Percentiles rank a stretch among this genome's conserved stretches.
phyloP scores from a whole-genome alignment of 2,888 invertebrate genomes.

The Diaprepes abbreviatus region DNA sequence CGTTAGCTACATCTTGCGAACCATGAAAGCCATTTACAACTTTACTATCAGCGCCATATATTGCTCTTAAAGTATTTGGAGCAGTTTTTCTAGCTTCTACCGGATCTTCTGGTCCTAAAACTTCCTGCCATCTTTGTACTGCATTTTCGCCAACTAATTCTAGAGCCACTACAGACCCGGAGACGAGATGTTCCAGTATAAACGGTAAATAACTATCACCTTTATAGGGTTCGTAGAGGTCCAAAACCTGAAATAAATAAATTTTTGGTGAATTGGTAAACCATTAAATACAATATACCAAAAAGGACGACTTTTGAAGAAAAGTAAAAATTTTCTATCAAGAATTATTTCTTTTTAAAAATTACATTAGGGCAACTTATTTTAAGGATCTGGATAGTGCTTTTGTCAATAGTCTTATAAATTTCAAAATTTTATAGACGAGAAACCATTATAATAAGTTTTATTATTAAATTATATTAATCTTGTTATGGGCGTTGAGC shows the following conservation, averaged over 20 bases:
- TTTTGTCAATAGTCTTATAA: too few species aligned
- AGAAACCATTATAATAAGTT: too few species aligned
- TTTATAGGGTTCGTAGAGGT: slow-evolving; percentile 63
- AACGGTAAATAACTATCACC: slow-evolving; percentile 76
- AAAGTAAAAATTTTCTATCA: too few species aligned
- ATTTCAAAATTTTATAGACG: too few species aligned
- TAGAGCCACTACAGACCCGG: slow-evolving; percentile 78
- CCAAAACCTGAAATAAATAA: slow-evolving; percentile 35
- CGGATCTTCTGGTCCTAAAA: slow-evolving; percentile 77
- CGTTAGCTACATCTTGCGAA: slow-evolving; percentile 72
- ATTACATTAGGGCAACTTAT: too few species aligned
- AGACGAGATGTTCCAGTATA: slow-evolving; percentile 75
- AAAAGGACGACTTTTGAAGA: too few species aligned
- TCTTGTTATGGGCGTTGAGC: too few species aligned
- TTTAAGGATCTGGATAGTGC: too few species aligned
- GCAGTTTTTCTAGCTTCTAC: slow-evolving; percentile 70
- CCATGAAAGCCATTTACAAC: slow-evolving; percentile 80
- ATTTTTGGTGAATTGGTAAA: too few species aligned
- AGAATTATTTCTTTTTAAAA: too few species aligned
- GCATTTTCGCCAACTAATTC: slow-evolving; percentile 82
- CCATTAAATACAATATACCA: too few species aligned
- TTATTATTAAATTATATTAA: too few species aligned
- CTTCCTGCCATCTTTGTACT: slow-evolving; percentile 71
- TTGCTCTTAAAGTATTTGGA: slow-evolving; percentile 75
- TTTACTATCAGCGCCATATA: slow-evolving; percentile 77